Evolutionary conservation across 2,113 vertebrate species (phyloP), one percentile per base, ranked within the genome.

Genomic region (Toxotes chatareus): DNA sequence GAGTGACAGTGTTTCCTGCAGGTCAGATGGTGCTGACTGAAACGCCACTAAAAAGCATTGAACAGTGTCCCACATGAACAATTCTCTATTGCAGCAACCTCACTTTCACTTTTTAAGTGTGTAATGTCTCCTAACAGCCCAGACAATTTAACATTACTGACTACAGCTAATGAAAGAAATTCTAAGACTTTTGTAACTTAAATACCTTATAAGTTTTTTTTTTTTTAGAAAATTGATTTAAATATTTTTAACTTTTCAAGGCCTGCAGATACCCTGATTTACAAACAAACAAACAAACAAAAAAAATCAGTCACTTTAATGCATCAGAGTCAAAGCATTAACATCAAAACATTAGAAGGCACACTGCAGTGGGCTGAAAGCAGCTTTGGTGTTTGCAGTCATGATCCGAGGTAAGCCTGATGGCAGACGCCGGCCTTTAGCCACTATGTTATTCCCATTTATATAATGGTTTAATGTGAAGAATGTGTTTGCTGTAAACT

Each of bases 241-340:
- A 42, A 55, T 17, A 32, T 49, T 21, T 79, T 12, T 47, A 23
- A 21, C 31, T 51, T 32, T 44, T 56, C n/a, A 27, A 65, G 49
- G 73, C 85, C 81, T 61, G 85, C 81, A 87, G 81, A 84, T 38
- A 87, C 51, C 68, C 77, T 76, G 69, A 73, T 38, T 64, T 4
- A 72, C 16, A 53, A 27, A 49, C 14, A 38, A 47, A 59, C 44
- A 71, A 12, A 80, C 13, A 60, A 44, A 38, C 17, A 73, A 71
- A 74, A 27, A 27, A 27, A 27, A 27, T 27, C 27, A 27, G 27
- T 63, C 56, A 51, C 31, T 51, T 44, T 55, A 82, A 46, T 19
- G n/a, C 56, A 68, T 76, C 27, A 73, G 60, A 79, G 73, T 83
- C 51, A 83, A 83, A 88, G 65, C 85, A 79, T 78, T 63, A 56